These are phyloP conservation scores for Clanis bilineata DNA, from an alignment of 2,888 invertebrate genomes.

Conservation along the genomic window DNA sequence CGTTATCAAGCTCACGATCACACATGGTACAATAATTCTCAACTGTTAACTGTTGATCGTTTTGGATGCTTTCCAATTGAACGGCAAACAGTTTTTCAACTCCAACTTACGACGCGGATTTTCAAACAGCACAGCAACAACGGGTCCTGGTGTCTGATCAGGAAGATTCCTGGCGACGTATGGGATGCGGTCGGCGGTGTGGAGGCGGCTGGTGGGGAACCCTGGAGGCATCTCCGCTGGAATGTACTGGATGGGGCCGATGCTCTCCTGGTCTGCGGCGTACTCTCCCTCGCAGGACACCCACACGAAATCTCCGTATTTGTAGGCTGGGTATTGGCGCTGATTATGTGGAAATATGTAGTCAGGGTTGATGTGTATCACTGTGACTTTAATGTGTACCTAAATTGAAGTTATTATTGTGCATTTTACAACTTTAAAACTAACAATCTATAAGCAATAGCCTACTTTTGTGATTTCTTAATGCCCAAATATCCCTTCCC, in stretches of 20 bases:
- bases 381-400: no score
- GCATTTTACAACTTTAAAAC: no score
- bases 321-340: constrained; percentile 57
- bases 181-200: constrained; percentile 68
- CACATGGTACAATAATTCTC: no score
- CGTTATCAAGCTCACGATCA: no score
- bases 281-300: constrained; percentile 92
- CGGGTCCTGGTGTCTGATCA: constrained; percentile 59
- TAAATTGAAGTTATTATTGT: no score
- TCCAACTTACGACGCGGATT: constrained; percentile 70
- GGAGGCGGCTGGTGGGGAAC: constrained; percentile 67
- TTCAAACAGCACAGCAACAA: constrained; percentile 67
- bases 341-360: constrained; percentile 25
- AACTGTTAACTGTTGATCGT: no score
- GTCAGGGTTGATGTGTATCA: no score
- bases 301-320: constrained; percentile 86
- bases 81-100: constrained; percentile 30
- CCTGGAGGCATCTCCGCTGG: constrained; percentile 84
- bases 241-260: constrained; percentile 87
- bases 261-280: constrained; percentile 88
- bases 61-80: neutral
- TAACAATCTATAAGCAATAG: no score
- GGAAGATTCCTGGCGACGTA: constrained; percentile 56
- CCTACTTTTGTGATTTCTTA: no score
- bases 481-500: no score